Evolutionary conservation across 2,113 vertebrate genomes (phyloP), one percentile per base, ranked within the genome.

Genomic region (Megaceryle torquata): DNA sequence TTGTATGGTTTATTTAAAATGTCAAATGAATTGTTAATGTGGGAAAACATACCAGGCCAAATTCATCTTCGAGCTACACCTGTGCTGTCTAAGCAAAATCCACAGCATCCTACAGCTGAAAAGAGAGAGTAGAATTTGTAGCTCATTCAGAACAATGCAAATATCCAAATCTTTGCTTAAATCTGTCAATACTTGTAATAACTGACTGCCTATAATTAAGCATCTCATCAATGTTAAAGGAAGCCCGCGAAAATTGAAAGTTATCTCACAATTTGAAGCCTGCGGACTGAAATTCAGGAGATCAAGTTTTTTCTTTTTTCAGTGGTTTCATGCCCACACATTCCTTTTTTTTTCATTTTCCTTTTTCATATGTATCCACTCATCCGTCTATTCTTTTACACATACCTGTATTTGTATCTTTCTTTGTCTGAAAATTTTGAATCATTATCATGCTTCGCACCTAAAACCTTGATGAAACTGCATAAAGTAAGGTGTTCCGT

Each of bases 1-100:
- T 93, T 93, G 87, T 92, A 76, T 22, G 65, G 95, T 80, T 95
- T 96, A 88, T 95, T 96, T 96, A 88, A 96, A 93, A 91, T 53
- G 87, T 91, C 93, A 86, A 78, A 96, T 86, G 68, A 92, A 94
- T 96, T 88, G 80, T 88, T 96, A 97, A 96, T 93, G 85, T 95
- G 87, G 92, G 84, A 95, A 96, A 89, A 79, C 44, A 59, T 81
- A 59, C 50, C 76, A 44, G 50, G 57, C 64, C 65, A 93, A 90
- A 92, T 96, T 92, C 65, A 88, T 93, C 84, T 96, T 86, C 39
- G 54, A 91, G 86, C 84, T 91, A 94, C 89, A 96, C 96, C 95
- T 95, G 91, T 80, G 86, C 93, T 89, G 69, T 31, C 87, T 92
- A 91, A 79, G 92, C 92, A 96, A 93, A 91, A 95, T 82, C 54